A percentile compares a stretch with the other conserved stretches of the same genome.
These are phyloP conservation scores for Montipora cactus DNA, from an alignment of 64 coral and sea anemone species.

Conservation along the genomic window DNA sequence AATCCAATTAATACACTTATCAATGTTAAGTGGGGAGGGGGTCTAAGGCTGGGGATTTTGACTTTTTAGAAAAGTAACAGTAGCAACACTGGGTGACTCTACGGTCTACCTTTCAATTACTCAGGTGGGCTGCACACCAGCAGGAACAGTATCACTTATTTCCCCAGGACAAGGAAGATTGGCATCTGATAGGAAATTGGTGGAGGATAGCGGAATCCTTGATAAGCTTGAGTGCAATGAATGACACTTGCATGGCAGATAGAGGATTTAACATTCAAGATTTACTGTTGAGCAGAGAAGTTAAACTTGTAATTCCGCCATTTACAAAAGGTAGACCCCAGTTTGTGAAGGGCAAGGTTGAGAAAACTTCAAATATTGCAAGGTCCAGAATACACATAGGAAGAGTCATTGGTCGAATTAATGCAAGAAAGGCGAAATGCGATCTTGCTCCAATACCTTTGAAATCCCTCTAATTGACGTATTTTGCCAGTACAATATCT, in stretches of 20 bases:
- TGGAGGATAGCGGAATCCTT: slow-evolving; percentile 50
- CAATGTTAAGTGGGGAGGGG: too few species aligned
- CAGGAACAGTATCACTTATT: slow-evolving; percentile 53
- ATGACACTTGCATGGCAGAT: slow-evolving; percentile 50
- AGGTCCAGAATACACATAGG: slow-evolving; percentile 55
- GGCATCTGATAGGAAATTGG: slow-evolving; percentile 37
- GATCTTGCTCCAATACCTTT: too few species aligned
- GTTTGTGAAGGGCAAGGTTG: slow-evolving; percentile 52
- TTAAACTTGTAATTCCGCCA: slow-evolving; percentile 53
- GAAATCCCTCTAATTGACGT: too few species aligned
- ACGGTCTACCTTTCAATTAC: not conserved
- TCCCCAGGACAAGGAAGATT: slow-evolving; percentile 42
- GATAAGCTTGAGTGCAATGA: slow-evolving; percentile 23
- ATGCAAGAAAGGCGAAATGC: not conserved
- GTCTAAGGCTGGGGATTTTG: too few species aligned
- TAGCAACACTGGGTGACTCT: not conserved
- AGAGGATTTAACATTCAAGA: slow-evolving; percentile 63
- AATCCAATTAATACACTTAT: too few species aligned
- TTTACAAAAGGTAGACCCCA: slow-evolving; percentile 69
- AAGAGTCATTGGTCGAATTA: slow-evolving; percentile 49
- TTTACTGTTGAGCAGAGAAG: slow-evolving; percentile 40
- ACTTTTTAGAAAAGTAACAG: not conserved
- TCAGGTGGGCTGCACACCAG: slow-evolving; percentile 28
- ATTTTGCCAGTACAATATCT: too few species aligned
- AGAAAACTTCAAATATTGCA: slow-evolving; percentile 1